phyloP scores from a whole-genome alignment of 92 coral and sea anemone genomes.

The Parazoanthus darwini region DNA sequence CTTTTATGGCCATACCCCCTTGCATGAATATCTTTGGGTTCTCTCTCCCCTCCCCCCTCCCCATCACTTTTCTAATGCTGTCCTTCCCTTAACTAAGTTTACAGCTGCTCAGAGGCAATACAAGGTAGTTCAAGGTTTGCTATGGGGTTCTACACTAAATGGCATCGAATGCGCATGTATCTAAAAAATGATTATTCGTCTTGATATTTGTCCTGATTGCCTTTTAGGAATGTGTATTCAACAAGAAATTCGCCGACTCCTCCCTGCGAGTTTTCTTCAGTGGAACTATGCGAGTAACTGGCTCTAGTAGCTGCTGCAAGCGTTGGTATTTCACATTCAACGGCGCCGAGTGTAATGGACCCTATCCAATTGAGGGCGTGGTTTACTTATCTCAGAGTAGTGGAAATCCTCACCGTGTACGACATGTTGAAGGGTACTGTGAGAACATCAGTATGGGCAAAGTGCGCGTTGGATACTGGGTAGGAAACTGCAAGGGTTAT shows the following conservation, averaged over 20 bases:
- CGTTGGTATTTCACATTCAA: background rate
- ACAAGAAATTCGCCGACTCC: background rate
- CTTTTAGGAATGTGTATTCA: background rate
- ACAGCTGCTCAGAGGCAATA: too few relatives aligned
- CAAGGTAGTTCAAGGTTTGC: too few relatives aligned
- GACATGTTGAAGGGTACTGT: constrained; percentile 23
- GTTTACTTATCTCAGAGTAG: background rate
- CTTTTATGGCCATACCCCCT: too few relatives aligned
- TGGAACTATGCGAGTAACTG: background rate
- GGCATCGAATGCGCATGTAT: too few relatives aligned
- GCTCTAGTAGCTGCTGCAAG: background rate
- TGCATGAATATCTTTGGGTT: too few relatives aligned
- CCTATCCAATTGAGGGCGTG: constrained; percentile 33
- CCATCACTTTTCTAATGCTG: too few relatives aligned
- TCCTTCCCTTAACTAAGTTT: too few relatives aligned
- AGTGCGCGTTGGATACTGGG: constrained; percentile 42
- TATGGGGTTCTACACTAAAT: too few relatives aligned
- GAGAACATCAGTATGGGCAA: constrained; percentile 17
- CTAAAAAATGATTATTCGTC: too few relatives aligned
- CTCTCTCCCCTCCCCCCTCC: too few relatives aligned
- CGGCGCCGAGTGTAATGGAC: background rate
- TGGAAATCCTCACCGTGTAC: constrained; percentile 26
- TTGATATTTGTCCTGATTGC: too few relatives aligned
- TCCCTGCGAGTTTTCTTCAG: background rate
- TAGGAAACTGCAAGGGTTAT: constrained; percentile 21